A percentile compares a stretch with the other conserved stretches of the same genome.
These are phyloP conservation scores for Crotalus horridus DNA, from an alignment of 2,113 vertebrate species.

Conservation along the genomic window DNA sequence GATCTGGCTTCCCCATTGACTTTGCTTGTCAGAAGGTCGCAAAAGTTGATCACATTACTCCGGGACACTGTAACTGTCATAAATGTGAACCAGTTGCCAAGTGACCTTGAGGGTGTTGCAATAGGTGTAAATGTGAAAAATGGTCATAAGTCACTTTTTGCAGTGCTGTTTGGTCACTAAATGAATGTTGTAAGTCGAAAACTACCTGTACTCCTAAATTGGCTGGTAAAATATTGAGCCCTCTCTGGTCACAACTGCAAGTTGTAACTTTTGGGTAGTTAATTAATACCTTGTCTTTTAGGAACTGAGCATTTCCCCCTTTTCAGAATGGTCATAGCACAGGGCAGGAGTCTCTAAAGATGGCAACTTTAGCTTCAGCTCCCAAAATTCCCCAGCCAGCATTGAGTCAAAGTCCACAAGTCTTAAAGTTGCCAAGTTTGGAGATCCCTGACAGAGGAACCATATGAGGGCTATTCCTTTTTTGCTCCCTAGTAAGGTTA, in stretches of 20 bases:
- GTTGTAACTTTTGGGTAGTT: neutral
- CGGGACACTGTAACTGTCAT: neutral
- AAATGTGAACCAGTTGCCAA: neutral
- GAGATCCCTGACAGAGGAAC: neutral
- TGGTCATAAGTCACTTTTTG: neutral
- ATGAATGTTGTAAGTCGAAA: neutral
- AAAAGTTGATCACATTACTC: neutral
- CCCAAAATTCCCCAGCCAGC: neutral
- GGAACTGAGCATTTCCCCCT: neutral
- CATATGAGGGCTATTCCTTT: neutral
- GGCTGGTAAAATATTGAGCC: neutral
- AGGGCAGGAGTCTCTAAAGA: neutral
- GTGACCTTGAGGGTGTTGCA: too few relatives aligned
- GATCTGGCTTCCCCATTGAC: neutral
- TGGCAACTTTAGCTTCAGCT: neutral
- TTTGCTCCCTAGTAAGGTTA: neutral
- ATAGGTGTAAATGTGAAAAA: neutral
- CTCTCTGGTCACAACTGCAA: neutral
- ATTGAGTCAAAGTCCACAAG: neutral
- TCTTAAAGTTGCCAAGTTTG: neutral
- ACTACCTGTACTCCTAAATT: neutral
- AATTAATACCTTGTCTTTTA: neutral
- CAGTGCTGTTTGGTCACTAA: neutral
- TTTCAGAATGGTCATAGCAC: neutral
- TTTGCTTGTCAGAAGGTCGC: neutral